Percentiles rank a stretch among this genome's conserved stretches.
Conservation (phyloP, 92 coral and sea anemone genomes). For the Porites cylindrica region DNA sequence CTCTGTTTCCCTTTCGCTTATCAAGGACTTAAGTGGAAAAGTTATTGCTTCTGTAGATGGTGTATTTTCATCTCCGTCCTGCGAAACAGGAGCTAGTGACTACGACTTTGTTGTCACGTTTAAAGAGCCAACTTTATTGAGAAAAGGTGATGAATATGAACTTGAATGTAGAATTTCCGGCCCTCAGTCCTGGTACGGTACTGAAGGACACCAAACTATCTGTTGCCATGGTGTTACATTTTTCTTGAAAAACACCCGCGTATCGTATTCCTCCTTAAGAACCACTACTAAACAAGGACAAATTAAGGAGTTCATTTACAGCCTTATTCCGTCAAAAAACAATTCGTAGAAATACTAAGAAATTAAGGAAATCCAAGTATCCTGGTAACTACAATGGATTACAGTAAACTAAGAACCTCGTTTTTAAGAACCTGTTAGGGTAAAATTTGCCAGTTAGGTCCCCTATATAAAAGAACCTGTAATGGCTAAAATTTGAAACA, state of each 20-base stretch:
- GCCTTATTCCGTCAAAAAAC: background rate
- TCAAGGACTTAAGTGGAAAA: background rate
- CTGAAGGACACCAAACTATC: background rate
- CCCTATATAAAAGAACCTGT: no score
- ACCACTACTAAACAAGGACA: background rate
- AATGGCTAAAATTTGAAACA: no score
- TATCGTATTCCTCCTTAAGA: background rate
- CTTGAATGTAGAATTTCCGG: background rate
- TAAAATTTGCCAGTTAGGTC: no score
- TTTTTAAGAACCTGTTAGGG: no score
- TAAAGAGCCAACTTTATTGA: background rate
- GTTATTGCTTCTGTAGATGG: background rate
- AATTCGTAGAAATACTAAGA: background rate
- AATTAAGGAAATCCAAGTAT: no score
- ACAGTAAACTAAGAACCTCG: no score
- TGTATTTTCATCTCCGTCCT: background rate
- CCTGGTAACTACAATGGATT: no score
- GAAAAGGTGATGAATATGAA: background rate
- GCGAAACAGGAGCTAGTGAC: background rate
- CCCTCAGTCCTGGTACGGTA: background rate
- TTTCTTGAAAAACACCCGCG: background rate
- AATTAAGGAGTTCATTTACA: background rate
- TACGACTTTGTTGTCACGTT: constrained; percentile 2
- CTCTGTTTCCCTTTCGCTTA: background rate
- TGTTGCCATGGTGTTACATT: background rate